Evolutionary conservation across 2,113 vertebrate genomes (phyloP).

Genomic region (Rhynchopsitta pachyrhyncha): DNA sequence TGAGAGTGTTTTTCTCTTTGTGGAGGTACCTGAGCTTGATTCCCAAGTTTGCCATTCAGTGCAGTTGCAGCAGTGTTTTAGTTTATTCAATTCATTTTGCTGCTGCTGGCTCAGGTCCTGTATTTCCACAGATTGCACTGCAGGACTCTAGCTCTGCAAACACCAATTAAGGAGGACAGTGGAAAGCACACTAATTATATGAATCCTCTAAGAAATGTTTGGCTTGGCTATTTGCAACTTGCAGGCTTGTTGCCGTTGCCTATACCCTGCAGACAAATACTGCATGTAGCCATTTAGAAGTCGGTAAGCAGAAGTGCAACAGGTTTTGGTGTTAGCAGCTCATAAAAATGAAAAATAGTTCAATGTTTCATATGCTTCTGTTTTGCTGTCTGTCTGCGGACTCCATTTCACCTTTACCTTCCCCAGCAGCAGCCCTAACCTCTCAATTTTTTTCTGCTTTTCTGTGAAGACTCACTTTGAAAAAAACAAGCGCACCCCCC

Average conservation of each 20-base stretch:
- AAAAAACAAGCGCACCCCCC: fast-evolving
- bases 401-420: not conserved
- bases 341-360: not conserved
- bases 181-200: not conserved
- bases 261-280: not conserved
- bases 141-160: not conserved
- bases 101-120: not conserved
- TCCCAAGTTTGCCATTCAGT: not conserved
- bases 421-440: not conserved
- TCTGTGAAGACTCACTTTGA: not conserved
- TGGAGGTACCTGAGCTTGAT: not conserved
- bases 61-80: not conserved
- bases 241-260: not conserved
- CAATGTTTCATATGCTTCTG: not conserved
- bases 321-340: not conserved
- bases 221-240: not conserved
- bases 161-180: not conserved
- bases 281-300: not conserved
- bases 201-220: not conserved
- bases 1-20: fast-evolving
- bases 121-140: not conserved
- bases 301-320: not conserved
- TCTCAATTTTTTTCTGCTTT: fast-evolving
- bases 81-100: not conserved
- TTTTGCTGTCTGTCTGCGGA: not conserved